Evolutionary conservation across 2,113 vertebrate species (phyloP).

Genomic region (Tonatia bakeri): DNA sequence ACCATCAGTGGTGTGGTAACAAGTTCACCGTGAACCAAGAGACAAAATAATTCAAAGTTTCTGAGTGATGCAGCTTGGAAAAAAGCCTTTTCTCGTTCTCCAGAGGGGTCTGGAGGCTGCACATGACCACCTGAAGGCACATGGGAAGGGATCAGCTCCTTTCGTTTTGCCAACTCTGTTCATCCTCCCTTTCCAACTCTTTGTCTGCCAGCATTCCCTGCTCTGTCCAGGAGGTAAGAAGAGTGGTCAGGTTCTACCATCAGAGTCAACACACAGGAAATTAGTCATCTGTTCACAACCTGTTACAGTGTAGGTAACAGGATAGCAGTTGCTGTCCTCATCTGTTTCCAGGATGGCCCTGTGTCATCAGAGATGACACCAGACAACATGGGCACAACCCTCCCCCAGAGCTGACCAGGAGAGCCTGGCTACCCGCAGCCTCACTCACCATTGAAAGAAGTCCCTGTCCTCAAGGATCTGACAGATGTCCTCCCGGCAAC

Average conservation of each 20-base stretch:
- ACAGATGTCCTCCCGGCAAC: conserved; percentile 87
- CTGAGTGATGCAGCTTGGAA: neutral
- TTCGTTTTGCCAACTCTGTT: neutral
- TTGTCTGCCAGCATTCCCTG: neutral
- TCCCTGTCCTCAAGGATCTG: conserved; percentile 81
- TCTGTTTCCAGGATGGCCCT: neutral
- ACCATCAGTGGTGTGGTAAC: neutral
- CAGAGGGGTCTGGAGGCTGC: neutral
- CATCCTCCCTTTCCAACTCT: neutral
- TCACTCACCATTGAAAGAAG: conserved; percentile 86
- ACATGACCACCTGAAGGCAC: neutral
- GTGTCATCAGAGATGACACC: neutral
- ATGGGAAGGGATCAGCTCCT: neutral
- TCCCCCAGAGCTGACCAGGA: neutral
- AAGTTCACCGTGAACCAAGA: neutral
- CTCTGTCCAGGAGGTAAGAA: neutral
- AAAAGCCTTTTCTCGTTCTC: neutral
- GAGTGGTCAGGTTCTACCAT: neutral
- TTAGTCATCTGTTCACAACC: neutral
- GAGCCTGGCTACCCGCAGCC: neutral
- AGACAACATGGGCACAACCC: neutral
- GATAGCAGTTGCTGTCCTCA: neutral
- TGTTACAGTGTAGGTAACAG: neutral
- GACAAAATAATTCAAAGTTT: neutral
- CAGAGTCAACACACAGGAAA: neutral